Percentiles rank a stretch among this genome's conserved stretches.
Conservation (phyloP, 2,797 vertebrate genomes). For the Platalea minor region DNA sequence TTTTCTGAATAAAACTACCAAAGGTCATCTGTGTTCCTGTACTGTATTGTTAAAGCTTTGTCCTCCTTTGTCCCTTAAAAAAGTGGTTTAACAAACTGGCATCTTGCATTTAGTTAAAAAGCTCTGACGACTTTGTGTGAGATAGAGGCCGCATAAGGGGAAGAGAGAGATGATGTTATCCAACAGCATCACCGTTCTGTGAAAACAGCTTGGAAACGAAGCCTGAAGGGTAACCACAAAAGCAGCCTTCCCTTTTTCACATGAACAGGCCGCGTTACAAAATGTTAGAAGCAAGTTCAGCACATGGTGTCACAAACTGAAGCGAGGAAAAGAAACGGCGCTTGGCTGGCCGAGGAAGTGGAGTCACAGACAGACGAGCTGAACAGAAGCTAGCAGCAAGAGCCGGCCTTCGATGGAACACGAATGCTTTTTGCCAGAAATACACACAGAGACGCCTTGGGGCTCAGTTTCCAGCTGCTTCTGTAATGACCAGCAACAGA, state of each 20-base stretch:
- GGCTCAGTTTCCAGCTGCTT: neutral
- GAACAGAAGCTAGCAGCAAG: neutral
- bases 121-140: neutral
- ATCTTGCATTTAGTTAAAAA: neutral
- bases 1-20: constrained; percentile 49
- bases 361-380: fast-evolving
- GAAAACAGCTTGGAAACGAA: fast-evolving
- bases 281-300: neutral
- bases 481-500: neutral
- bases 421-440: neutral
- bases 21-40: neutral
- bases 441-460: neutral
- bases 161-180: neutral
- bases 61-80: neutral
- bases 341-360: neutral
- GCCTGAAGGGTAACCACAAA: neutral
- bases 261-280: neutral
- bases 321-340: fast-evolving
- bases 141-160: fast-evolving
- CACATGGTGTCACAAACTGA: fast-evolving
- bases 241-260: neutral
- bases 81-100: neutral
- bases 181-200: neutral
- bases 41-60: neutral
- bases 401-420: neutral